Percentiles rank a stretch among this genome's conserved stretches.
phyloP scores from a whole-genome alignment of 2,888 invertebrate genomes.

The Lithophane leautieri region DNA sequence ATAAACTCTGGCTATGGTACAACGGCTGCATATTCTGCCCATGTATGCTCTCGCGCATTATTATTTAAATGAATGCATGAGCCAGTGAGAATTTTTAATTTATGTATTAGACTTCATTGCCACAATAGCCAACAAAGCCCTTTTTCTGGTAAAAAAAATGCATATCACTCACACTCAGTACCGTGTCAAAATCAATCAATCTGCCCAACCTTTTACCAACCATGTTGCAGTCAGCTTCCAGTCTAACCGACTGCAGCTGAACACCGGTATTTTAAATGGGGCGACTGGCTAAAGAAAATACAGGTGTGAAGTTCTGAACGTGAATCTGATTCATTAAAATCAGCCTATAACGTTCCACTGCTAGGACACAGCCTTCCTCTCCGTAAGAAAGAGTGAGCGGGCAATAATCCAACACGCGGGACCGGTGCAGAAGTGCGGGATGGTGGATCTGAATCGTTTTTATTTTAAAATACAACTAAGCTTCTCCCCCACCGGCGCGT shows the following conservation, averaged over 20 bases:
- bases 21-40: slow-evolving; percentile 47
- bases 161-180: no score
- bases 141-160: background rate
- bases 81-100: slow-evolving; percentile 51
- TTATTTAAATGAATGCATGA: slow-evolving; percentile 58
- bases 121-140: background rate
- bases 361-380: no score
- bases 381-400: no score
- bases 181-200: no score
- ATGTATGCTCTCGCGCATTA: slow-evolving; percentile 27
- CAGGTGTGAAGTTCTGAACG: background rate
- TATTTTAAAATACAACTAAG: background rate
- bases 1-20: slow-evolving; percentile 6
- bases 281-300: background rate
- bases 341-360: background rate
- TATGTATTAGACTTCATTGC: slow-evolving; percentile 36
- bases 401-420: background rate
- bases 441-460: background rate
- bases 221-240: no score
- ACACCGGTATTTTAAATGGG: no score
- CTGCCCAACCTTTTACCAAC: no score
- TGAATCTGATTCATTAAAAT: background rate
- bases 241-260: no score
- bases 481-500: no score
- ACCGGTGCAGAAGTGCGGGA: no score